phyloP scores from a whole-genome alignment of 2,797 vertebrate species.

The Pseudocheirus occidentalis region DNA sequence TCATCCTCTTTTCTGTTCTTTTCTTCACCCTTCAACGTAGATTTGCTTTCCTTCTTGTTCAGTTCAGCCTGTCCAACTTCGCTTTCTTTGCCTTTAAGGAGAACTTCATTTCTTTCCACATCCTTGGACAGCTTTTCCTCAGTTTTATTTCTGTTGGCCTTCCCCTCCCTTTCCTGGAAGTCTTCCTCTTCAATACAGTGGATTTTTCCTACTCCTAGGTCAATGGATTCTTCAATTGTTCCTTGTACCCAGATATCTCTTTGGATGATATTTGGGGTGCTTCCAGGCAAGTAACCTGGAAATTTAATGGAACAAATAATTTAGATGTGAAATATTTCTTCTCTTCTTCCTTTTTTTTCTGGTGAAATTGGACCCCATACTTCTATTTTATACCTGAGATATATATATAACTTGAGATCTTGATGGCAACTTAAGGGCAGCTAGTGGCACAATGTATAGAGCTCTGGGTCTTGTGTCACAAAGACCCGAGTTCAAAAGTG shows the following conservation, averaged over 20 bases:
- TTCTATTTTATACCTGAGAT: constrained; percentile 44
- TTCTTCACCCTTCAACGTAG: neutral
- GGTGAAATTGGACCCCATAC: neutral
- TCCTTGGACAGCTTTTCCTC: neutral
- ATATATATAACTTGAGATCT: constrained; percentile 45
- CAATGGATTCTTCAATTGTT: neutral
- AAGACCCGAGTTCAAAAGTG: neutral
- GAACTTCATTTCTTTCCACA: neutral
- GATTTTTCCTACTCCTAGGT: constrained; percentile 5
- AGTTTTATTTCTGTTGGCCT: fast-evolving
- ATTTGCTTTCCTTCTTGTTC: neutral
- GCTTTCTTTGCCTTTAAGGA: constrained; percentile 1
- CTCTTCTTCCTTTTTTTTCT: neutral
- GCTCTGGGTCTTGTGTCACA: neutral
- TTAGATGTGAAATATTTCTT: constrained; percentile 29
- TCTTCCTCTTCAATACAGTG: neutral
- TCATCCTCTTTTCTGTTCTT: constrained; percentile 18
- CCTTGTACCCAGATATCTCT: neutral
- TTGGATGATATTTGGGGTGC: neutral
- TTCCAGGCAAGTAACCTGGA: constrained; percentile 63
- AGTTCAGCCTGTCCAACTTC: neutral
- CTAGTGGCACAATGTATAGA: neutral
- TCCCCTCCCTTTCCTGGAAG: neutral
- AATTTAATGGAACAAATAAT: constrained; percentile 58
- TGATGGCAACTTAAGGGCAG: constrained; percentile 39